Conservation (phyloP, 2,797 vertebrate genomes). For the Tragopan temminckii region DNA sequence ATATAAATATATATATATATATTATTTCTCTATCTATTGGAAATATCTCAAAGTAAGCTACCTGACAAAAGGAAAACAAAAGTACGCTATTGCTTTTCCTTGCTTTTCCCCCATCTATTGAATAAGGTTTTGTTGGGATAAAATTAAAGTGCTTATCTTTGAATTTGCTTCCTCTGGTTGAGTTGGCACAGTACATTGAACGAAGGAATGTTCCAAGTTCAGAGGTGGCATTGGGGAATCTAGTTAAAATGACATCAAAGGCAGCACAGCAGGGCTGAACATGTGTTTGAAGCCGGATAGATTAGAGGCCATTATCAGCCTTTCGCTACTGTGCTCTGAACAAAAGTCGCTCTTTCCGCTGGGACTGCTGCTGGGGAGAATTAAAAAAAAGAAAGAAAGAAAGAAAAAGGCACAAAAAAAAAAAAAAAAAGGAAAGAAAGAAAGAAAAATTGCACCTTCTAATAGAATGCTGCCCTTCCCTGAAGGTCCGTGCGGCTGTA, state of each 20-base stretch:
- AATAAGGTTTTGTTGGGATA: slow-evolving; percentile 75
- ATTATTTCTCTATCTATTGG: slow-evolving; percentile 64
- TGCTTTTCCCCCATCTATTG: slow-evolving; percentile 67
- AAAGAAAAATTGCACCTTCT: slow-evolving; percentile 70
- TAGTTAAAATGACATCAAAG: slow-evolving; percentile 82
- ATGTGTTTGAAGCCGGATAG: slow-evolving; percentile 85
- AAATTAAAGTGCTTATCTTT: slow-evolving; percentile 77
- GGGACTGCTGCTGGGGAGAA: slow-evolving; percentile 74
- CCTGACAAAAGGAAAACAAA: slow-evolving; percentile 77
- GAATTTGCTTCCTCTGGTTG: slow-evolving; percentile 69
- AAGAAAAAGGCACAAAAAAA: not conserved
- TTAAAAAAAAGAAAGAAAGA: slow-evolving; percentile 12
- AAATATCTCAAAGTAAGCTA: slow-evolving; percentile 71
- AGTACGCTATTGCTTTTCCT: slow-evolving; percentile 66
- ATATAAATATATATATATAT: not conserved
- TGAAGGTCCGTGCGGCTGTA: not conserved
- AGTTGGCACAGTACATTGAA: slow-evolving; percentile 72
- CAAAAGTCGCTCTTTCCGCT: slow-evolving; percentile 73
- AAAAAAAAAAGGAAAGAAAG: not conserved
- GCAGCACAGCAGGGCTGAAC: slow-evolving; percentile 81
- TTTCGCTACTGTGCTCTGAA: slow-evolving; percentile 80
- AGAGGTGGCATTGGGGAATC: slow-evolving; percentile 79
- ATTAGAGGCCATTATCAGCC: slow-evolving; percentile 86
- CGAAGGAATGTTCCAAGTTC: slow-evolving; percentile 76
- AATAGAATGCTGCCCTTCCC: slow-evolving; percentile 34